Percentiles rank a stretch among this genome's conserved stretches.
Conservation (phyloP, 2,888 invertebrate species). For the Pediacus dermestoides region DNA sequence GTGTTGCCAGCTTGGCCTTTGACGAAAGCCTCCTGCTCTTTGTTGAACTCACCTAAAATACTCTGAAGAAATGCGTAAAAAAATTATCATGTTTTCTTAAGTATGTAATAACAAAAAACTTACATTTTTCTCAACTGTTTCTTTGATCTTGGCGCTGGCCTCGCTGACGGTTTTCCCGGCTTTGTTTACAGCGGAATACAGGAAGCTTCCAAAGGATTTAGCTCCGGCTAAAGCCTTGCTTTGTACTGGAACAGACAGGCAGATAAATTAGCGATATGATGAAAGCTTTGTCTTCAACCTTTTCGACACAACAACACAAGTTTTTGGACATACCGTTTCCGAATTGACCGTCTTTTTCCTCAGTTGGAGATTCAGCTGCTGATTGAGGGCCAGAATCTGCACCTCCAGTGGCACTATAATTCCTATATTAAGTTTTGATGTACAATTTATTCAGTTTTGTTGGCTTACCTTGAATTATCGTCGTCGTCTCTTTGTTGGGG, state of each 20-base stretch:
- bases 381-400: slow-evolving; percentile 85
- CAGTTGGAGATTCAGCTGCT: slow-evolving; percentile 74
- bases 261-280: slow-evolving; percentile 8
- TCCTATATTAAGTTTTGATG: slow-evolving; percentile 35
- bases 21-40: slow-evolving; percentile 94
- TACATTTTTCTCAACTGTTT: slow-evolving; percentile 94
- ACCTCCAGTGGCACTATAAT: slow-evolving; percentile 79
- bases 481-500: slow-evolving; percentile 66
- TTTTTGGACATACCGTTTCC: slow-evolving; percentile 60
- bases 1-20: slow-evolving; percentile 75
- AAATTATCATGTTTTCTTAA: slow-evolving; percentile 13
- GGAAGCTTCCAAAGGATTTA: slow-evolving; percentile 86
- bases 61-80: slow-evolving; percentile 59
- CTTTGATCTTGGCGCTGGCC: slow-evolving; percentile 89
- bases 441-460: slow-evolving; percentile 22
- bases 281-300: background rate
- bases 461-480: slow-evolving; percentile 75
- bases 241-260: slow-evolving; percentile 79
- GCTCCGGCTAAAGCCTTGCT: slow-evolving; percentile 87
- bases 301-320: slow-evolving; percentile 6
- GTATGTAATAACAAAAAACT: no score
- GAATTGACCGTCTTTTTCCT: slow-evolving; percentile 75
- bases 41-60: slow-evolving; percentile 93
- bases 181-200: slow-evolving; percentile 94
- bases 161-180: slow-evolving; percentile 90